These are phyloP conservation scores for Puma concolor DNA, from an alignment of 2,113 vertebrate species.

Conservation along the genomic window DNA sequence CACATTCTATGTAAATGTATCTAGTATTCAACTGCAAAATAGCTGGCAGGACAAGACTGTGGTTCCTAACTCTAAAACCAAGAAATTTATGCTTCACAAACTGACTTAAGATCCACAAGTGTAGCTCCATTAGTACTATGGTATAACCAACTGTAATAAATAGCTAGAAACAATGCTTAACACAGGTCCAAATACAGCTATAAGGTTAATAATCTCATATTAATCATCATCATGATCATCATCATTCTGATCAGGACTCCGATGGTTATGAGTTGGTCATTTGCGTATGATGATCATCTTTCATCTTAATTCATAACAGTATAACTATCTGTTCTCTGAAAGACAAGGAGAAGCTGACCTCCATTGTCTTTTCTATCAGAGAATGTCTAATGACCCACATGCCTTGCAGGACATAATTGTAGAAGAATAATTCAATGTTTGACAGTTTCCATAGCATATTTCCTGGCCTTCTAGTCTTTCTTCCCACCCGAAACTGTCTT, in stretches of 20 bases:
- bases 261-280: slow-evolving; percentile 61
- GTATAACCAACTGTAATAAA: slow-evolving; percentile 2
- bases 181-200: not conserved
- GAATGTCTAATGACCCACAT: not conserved
- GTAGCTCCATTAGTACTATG: not conserved
- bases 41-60: not conserved
- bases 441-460: slow-evolving; percentile 31
- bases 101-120: not conserved
- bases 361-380: slow-evolving; percentile 42
- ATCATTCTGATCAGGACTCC: not conserved
- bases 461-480: not conserved
- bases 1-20: not conserved
- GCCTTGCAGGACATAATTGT: slow-evolving; percentile 19
- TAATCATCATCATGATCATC: slow-evolving; percentile 57
- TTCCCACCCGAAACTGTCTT: not conserved
- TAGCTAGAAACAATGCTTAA: slow-evolving; percentile 31
- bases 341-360: slow-evolving; percentile 63
- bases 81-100: not conserved
- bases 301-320: slow-evolving; percentile 64
- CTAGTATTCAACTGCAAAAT: not conserved
- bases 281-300: slow-evolving; percentile 62
- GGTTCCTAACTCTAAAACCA: not conserved
- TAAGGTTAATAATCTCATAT: slow-evolving; percentile 56
- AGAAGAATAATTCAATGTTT: slow-evolving; percentile 51
- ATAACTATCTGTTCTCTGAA: slow-evolving; percentile 37